Base-by-base conservation (phyloP, 2,113 vertebrate species). In the Turnix velox region DNA sequence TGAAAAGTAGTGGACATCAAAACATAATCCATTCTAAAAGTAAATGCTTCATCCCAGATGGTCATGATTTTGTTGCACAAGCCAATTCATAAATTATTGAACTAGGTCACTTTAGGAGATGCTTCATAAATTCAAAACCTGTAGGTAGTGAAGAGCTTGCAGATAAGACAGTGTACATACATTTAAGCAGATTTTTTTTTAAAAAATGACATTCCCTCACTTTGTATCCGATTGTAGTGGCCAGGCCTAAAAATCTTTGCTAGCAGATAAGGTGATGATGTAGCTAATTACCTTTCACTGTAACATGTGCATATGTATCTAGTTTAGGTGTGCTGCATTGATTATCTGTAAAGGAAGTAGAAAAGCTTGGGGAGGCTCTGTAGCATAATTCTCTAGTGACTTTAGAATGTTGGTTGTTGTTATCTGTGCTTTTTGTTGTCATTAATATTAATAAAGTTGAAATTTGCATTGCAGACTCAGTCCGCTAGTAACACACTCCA, bases 401-500 rank as follows among this genome's bases (percentile, higher is more conserved):
- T 97, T 87, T 13, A 81, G 94, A 92, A 95, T 95, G 92, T 94
- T 95, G 61, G 86, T 92, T 92, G 92, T 95, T 94, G 71, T 76
- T 96, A 90, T 97, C 93, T 46, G 1, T 91, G 78, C 88, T 95
- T 96, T 94, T 85, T 95, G 68, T 91, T 98, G 97, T 96, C 95
- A 92, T 94, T 94, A 96, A 92, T 97, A 97, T 97, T 98, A 97
- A 98, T 97, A 75, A 94, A 95, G 94, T 96, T 97, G 97, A 97
- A 98, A 98, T 98, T 98, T 98, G 95, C 97, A 96, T 98, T 98
- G 90, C 95, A 99, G 99, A 99, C 99, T 97, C 99, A 99, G 97
- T 99, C 99, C 82, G 98, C 99, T 98, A 99, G 99, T 97, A 99
- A 98, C 98, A 99, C 99, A 97, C 98, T 99, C 98, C 99, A 99